Percentiles rank a stretch among this genome's conserved stretches.
Conservation (phyloP, 1,140 invertebrate species). For the Branchinecta lindahli region DNA sequence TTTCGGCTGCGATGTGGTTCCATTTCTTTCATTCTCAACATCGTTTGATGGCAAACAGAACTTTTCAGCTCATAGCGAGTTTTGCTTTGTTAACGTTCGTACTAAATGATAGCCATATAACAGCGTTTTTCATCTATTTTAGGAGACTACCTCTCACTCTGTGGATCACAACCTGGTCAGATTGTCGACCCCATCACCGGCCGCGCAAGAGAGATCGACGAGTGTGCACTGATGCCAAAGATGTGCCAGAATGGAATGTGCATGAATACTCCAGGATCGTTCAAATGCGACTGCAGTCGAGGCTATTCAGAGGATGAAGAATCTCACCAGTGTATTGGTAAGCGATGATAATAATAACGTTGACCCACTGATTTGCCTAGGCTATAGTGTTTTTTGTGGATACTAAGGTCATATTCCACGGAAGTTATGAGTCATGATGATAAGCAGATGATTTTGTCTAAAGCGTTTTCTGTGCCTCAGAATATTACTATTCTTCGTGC, state of each 20-base stretch:
- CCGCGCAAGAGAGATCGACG: conserved; percentile 53
- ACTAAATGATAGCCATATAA: no score
- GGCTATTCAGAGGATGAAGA: conserved; percentile 58
- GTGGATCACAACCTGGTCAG: conserved; percentile 39
- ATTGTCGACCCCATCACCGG: conserved; percentile 61
- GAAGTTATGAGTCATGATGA: no score
- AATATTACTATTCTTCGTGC: no score
- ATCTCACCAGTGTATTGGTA: conserved; percentile 57
- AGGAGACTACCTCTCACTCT: conserved; percentile 17
- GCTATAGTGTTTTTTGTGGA: no score
- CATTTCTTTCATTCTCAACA: no score
- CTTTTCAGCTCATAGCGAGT: no score
- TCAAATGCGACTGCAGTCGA: conserved; percentile 46
- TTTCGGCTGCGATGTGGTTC: no score
- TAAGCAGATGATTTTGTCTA: no score
- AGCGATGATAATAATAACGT: not conserved
- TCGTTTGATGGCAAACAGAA: no score
- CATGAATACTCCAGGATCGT: conserved; percentile 60
- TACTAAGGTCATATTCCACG: no score
- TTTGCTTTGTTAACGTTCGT: no score
- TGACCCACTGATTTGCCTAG: not conserved
- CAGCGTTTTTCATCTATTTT: not conserved
- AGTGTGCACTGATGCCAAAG: conserved; percentile 63
- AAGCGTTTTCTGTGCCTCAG: no score
- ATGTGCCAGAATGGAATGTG: conserved; percentile 69